Conservation (phyloP, 2,888 invertebrate species). For the Platerodrilus igneus region DNA sequence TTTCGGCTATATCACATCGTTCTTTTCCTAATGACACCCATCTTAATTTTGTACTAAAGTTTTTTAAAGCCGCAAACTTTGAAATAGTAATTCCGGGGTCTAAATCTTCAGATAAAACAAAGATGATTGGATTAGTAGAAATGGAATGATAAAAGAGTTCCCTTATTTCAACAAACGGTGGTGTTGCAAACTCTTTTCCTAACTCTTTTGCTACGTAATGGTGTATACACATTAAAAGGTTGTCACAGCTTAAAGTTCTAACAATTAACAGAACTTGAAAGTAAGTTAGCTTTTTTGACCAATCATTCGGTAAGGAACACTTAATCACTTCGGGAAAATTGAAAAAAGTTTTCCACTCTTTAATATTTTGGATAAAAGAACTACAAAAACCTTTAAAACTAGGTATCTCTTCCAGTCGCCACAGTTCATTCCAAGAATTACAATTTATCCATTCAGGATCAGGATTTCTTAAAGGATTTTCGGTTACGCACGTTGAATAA, state of each 20-base stretch:
- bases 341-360: slow-evolving; percentile 63
- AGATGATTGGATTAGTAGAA: slow-evolving; percentile 69
- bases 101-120: slow-evolving; percentile 77
- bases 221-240: slow-evolving; percentile 60
- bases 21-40: slow-evolving; percentile 82
- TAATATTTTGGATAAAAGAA: slow-evolving; percentile 50
- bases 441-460: slow-evolving; percentile 64
- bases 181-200: slow-evolving; percentile 68
- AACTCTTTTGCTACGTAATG: slow-evolving; percentile 62
- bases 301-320: slow-evolving; percentile 57
- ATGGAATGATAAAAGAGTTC: slow-evolving; percentile 74
- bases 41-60: slow-evolving; percentile 57
- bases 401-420: slow-evolving; percentile 56
- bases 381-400: slow-evolving; percentile 55
- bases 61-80: slow-evolving; percentile 72
- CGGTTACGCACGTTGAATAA: slow-evolving; percentile 71
- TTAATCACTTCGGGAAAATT: slow-evolving; percentile 64
- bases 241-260: slow-evolving; percentile 69
- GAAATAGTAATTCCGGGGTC: slow-evolving; percentile 76
- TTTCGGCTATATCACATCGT: slow-evolving; percentile 66
- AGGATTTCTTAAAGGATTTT: slow-evolving; percentile 62
- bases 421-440: slow-evolving; percentile 76
- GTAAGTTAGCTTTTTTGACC: slow-evolving; percentile 55
- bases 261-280: slow-evolving; percentile 72
- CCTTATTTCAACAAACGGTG: slow-evolving; percentile 75